Percentiles rank a stretch among this genome's conserved stretches.
Evolutionary conservation across 1,140 invertebrate genomes (phyloP).

Genomic region (Drosophila chauvacae): DNA sequence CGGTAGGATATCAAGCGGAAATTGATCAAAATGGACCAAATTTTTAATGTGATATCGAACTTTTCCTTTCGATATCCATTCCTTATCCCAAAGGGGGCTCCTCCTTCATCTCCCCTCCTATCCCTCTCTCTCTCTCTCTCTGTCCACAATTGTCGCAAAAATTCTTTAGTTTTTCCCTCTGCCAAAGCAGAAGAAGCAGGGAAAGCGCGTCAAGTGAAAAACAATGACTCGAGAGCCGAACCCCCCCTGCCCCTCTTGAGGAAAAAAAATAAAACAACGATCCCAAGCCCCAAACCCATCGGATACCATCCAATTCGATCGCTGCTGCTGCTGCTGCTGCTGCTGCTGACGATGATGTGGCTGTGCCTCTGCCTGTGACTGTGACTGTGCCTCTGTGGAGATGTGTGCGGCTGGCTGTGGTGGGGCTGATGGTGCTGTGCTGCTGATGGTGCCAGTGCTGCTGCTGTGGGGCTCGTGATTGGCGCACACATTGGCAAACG

Average conservation of each 20-base stretch:
- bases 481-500: slow-evolving; percentile 81
- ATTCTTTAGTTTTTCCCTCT: slow-evolving; percentile 28
- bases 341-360: slow-evolving; percentile 15
- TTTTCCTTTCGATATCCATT: background rate
- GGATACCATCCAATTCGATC: slow-evolving; percentile 15
- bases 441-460: slow-evolving; percentile 1
- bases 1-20: background rate
- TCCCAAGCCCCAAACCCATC: slow-evolving; percentile 12
- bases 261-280: background rate
- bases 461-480: slow-evolving; percentile 65
- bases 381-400: background rate
- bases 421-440: slow-evolving; percentile 7
- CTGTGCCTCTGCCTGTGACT: background rate
- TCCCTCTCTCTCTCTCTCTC: background rate
- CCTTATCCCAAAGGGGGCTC: slow-evolving; percentile 9
- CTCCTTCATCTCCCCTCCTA: too few species aligned
- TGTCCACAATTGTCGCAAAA: slow-evolving; percentile 36
- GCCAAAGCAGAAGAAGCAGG: slow-evolving; percentile 13
- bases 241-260: background rate
- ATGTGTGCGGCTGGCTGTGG: slow-evolving; percentile 16
- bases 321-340: slow-evolving; percentile 11
- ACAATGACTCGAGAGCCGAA: slow-evolving; percentile 35
- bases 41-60: background rate
- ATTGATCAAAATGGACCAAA: background rate
- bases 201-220: slow-evolving; percentile 41